Conservation (phyloP, 2,113 vertebrate species). For the Catharus fuscescens region DNA sequence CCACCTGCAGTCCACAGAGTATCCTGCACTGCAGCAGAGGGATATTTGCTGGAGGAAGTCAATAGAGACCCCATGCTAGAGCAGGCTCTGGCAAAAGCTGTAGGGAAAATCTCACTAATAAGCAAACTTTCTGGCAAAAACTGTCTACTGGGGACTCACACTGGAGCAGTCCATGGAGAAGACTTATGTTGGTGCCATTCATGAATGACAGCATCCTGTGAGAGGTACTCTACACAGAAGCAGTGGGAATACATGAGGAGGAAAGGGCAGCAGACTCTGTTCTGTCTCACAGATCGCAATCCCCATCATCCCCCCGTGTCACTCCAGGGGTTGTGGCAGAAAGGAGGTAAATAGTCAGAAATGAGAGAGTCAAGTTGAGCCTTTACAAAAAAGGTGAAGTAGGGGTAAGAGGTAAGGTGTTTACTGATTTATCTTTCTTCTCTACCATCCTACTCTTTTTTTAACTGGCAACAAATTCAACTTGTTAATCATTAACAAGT, state of each 20-base stretch:
- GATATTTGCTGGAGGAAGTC: not conserved
- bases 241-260: not conserved
- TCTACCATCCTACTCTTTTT: not conserved
- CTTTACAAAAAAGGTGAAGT: not conserved
- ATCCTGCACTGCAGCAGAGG: not conserved
- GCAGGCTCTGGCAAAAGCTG: not conserved
- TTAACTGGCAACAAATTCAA: not conserved
- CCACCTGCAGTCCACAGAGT: not conserved
- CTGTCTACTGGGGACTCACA: not conserved
- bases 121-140: not conserved
- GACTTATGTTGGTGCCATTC: not conserved
- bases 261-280: not conserved
- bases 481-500: not conserved
- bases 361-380: not conserved
- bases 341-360: not conserved
- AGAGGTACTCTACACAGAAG: not conserved
- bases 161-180: not conserved
- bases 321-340: fast-evolving
- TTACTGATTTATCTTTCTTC: not conserved
- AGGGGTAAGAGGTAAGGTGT: not conserved
- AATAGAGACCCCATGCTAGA: not conserved
- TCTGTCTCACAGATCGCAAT: not conserved
- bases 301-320: not conserved
- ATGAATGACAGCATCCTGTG: not conserved
- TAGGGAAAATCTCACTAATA: not conserved